phyloP scores from a whole-genome alignment of 2,888 invertebrate species.

The Cantharis rufa region DNA sequence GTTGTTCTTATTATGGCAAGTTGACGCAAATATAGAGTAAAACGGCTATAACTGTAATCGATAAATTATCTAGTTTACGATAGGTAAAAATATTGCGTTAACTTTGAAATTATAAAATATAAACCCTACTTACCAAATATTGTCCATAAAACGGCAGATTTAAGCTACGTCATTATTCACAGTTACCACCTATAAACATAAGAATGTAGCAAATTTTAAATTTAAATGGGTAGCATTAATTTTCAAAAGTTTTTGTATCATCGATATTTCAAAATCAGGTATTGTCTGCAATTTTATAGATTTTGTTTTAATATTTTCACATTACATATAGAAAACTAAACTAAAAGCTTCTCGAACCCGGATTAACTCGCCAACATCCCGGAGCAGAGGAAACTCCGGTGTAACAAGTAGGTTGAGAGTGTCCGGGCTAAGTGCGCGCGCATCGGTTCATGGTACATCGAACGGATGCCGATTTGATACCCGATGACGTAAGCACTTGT shows the following conservation, averaged over 20 bases:
- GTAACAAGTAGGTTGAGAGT: constrained; percentile 55
- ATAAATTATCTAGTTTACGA: constrained; percentile 1
- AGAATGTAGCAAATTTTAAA: constrained; percentile 18
- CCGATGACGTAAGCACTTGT: constrained; percentile 30
- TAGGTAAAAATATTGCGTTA: background rate
- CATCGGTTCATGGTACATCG: constrained; percentile 42
- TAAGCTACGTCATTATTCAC: constrained; percentile 27
- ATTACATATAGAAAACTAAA: constrained; percentile 11
- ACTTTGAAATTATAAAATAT: background rate
- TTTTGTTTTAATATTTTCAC: constrained; percentile 5
- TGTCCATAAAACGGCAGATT: constrained; percentile 25
- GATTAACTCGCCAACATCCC: constrained; percentile 47
- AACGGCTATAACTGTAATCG: constrained; percentile 2
- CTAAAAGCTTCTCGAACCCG: constrained; percentile 15
- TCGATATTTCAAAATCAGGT: constrained; percentile 7
- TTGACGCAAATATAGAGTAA: background rate
- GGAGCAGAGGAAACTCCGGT: constrained; percentile 53
- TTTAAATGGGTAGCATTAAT: constrained; percentile 1
- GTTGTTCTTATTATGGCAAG: background rate
- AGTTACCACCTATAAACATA: constrained; percentile 27
- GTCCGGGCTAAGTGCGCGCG: constrained; percentile 51
- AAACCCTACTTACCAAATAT: constrained; percentile 21
- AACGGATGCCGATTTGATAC: constrained; percentile 33
- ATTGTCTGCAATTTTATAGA: background rate
- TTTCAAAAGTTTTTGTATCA: constrained; percentile 10